Conservation (phyloP, 2,113 vertebrate genomes). For the Scalopus aquaticus region DNA sequence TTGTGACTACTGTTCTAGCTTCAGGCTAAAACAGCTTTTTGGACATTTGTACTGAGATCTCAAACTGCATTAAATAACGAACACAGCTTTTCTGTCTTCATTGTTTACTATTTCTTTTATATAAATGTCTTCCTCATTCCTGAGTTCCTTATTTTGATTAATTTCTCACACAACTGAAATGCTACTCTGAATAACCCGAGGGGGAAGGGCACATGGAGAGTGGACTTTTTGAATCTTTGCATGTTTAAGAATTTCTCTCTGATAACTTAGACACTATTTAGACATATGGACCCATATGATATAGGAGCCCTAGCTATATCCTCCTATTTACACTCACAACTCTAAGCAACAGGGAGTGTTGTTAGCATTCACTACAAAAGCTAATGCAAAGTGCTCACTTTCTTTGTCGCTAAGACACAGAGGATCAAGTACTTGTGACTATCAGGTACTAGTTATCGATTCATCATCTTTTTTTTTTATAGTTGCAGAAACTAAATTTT, state of each 20-base stretch:
- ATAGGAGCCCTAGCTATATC: background rate
- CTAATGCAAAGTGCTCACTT: background rate
- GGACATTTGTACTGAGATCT: background rate
- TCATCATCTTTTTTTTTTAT: background rate
- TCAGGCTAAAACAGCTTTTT: background rate
- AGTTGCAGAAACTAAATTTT: background rate
- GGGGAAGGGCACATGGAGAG: background rate
- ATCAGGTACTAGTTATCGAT: background rate
- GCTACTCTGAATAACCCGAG: background rate
- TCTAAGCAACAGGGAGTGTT: background rate
- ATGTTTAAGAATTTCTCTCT: background rate
- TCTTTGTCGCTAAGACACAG: background rate
- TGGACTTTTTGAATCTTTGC: background rate
- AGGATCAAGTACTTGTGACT: background rate
- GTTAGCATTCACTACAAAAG: background rate
- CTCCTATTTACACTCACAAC: background rate
- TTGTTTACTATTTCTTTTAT: background rate
- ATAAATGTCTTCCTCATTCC: background rate
- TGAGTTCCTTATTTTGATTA: constrained; percentile 4
- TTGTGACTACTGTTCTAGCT: background rate
- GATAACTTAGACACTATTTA: background rate
- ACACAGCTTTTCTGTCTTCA: background rate
- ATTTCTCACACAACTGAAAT: constrained; percentile 29
- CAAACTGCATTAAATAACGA: background rate
- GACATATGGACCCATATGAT: background rate